phyloP scores from a whole-genome alignment of 2,888 invertebrate genomes.

The Ecliptopera silaceata region DNA sequence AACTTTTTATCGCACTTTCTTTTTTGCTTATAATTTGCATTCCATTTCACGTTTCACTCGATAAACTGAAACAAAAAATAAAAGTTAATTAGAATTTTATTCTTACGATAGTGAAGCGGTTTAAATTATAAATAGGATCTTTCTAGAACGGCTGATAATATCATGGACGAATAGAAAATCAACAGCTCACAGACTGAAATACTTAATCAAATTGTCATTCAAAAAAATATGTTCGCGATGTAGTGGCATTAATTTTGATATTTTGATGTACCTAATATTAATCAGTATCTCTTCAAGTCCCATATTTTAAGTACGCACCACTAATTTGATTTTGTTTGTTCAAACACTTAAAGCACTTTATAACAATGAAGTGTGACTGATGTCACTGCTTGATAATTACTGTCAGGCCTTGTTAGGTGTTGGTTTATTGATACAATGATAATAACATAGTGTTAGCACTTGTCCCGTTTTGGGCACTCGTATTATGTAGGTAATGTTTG shows the following conservation, averaged over 20 bases:
- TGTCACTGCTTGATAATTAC: neutral
- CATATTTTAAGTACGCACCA: no score
- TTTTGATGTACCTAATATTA: no score
- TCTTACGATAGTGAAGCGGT: no score
- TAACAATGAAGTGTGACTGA: neutral
- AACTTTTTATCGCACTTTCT: constrained; percentile 11
- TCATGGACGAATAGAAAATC: no score
- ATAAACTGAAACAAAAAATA: constrained; percentile 26
- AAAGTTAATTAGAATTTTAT: constrained; percentile 2
- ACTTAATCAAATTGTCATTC: no score
- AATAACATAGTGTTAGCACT: neutral
- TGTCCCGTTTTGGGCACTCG: no score
- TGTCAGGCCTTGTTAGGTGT: neutral
- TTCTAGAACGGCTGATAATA: neutral
- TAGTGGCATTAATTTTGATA: no score
- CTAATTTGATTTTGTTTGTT: no score
- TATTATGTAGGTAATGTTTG: no score
- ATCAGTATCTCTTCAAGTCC: no score
- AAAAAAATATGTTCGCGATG: no score
- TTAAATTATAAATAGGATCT: neutral
- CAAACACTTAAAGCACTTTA: neutral
- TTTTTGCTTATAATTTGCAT: constrained; percentile 2
- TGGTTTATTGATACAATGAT: neutral
- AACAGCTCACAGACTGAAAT: no score
- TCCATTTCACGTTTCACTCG: constrained; percentile 8